Evolutionary conservation across 2,888 invertebrate genomes (phyloP).

Genomic region (Athalia rosae): DNA sequence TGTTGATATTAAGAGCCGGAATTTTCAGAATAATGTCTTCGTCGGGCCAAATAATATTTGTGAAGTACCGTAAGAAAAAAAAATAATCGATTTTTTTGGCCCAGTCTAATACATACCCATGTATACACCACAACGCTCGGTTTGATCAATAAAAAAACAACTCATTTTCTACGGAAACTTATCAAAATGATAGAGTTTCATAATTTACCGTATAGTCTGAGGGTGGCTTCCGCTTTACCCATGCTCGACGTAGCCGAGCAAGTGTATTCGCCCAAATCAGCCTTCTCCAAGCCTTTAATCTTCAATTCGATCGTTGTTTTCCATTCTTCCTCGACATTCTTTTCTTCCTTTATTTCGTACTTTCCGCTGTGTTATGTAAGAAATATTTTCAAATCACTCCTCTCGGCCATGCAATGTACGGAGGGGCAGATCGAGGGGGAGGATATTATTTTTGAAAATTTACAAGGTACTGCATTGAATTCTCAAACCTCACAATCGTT

Average conservation of each 20-base stretch:
- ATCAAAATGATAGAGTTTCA: slow-evolving; percentile 15
- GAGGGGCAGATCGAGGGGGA: not conserved
- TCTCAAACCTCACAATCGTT: slow-evolving; percentile 17
- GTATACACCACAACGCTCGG: not conserved
- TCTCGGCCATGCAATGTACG: not conserved
- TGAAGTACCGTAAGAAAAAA: too few species aligned
- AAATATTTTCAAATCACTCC: slow-evolving; percentile 26
- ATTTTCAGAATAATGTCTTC: too few species aligned
- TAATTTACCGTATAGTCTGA: slow-evolving; percentile 81
- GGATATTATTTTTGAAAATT: slow-evolving; percentile 3
- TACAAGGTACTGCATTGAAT: slow-evolving; percentile 20
- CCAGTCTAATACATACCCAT: too few species aligned
- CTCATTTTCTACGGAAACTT: not conserved
- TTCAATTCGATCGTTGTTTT: slow-evolving; percentile 79
- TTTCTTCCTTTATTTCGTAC: slow-evolving; percentile 79
- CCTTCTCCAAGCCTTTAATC: slow-evolving; percentile 77
- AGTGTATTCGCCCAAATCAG: slow-evolving; percentile 81
- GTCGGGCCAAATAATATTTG: too few species aligned
- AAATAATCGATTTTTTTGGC: too few species aligned
- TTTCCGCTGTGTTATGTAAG: slow-evolving; percentile 75
- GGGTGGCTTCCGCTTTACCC: slow-evolving; percentile 82
- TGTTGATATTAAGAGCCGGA: too few species aligned
- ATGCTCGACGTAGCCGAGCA: slow-evolving; percentile 84
- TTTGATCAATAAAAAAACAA: not conserved
- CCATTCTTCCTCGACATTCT: slow-evolving; percentile 76